Evolutionary conservation across 2,797 vertebrate genomes (phyloP).

Genomic region (Chrysocyon brachyurus): DNA sequence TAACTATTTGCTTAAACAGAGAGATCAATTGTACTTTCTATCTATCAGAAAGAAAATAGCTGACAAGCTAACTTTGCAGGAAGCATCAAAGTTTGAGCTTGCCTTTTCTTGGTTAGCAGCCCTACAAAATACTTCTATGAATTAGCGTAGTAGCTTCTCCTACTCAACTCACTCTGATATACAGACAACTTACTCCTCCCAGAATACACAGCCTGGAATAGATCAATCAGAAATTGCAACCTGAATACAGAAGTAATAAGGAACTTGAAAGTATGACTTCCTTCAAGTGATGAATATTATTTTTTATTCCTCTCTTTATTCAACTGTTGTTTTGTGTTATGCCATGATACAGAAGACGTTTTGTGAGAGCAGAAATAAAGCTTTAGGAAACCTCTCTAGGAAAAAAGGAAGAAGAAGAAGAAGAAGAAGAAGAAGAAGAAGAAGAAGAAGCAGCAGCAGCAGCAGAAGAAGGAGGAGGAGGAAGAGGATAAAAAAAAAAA

Average conservation of each 20-base stretch:
- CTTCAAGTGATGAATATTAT: background rate
- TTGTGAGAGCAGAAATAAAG: background rate
- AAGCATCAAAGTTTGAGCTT: background rate
- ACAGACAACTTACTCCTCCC: background rate
- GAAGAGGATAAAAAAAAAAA: background rate
- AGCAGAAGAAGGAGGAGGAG: background rate
- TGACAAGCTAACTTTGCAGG: background rate
- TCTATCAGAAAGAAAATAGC: background rate
- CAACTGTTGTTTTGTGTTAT: background rate
- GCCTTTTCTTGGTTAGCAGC: background rate
- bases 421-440: background rate
- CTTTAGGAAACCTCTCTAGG: background rate
- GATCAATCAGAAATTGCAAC: background rate
- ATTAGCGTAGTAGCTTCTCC: background rate
- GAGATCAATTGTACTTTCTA: slow-evolving; percentile 26
- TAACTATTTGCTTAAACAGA: slow-evolving; percentile 24
- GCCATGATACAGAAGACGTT: background rate
- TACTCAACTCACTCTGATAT: background rate
- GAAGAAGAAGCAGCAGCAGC: background rate
- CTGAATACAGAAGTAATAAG: background rate
- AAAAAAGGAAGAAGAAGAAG: background rate
- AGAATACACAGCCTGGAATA: background rate
- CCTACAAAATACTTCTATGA: background rate
- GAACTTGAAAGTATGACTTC: background rate
- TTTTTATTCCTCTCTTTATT: background rate